Evolutionary conservation across 2,888 invertebrate genomes (phyloP).

Genomic region (Ectobius pallidus): DNA sequence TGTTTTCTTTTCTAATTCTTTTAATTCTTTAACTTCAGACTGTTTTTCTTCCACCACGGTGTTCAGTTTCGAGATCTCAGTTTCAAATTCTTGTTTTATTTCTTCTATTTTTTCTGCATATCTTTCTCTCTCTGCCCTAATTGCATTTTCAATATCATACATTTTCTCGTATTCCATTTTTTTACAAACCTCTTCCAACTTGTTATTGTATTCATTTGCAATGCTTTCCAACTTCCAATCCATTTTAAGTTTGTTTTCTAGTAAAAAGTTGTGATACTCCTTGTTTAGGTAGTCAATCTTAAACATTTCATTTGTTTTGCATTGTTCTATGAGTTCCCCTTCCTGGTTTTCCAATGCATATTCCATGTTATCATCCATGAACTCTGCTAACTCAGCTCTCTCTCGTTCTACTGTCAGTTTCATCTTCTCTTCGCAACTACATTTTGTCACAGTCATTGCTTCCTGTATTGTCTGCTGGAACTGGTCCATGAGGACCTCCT

Average conservation of each 20-base stretch:
- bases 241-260: neutral
- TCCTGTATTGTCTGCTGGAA: neutral
- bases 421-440: neutral
- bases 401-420: conserved; percentile 29
- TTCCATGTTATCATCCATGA: conserved; percentile 47
- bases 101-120: neutral
- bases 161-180: neutral
- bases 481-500: conserved; percentile 1
- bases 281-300: neutral
- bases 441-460: conserved; percentile 11
- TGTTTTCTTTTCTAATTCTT: neutral
- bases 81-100: conserved; percentile 46
- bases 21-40: conserved; percentile 43
- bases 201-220: neutral
- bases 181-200: neutral
- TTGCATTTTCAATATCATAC: neutral
- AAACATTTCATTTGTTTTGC: neutral
- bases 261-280: neutral
- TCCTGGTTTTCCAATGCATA: conserved; percentile 40
- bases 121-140: neutral
- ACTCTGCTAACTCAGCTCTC: conserved; percentile 39
- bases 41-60: conserved; percentile 42
- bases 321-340: neutral
- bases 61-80: conserved; percentile 44
- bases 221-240: neutral